Evolutionary conservation across 2,113 vertebrate genomes (phyloP), one percentile per base, ranked within the genome.

Genomic region (Zosterops japonicus): DNA sequence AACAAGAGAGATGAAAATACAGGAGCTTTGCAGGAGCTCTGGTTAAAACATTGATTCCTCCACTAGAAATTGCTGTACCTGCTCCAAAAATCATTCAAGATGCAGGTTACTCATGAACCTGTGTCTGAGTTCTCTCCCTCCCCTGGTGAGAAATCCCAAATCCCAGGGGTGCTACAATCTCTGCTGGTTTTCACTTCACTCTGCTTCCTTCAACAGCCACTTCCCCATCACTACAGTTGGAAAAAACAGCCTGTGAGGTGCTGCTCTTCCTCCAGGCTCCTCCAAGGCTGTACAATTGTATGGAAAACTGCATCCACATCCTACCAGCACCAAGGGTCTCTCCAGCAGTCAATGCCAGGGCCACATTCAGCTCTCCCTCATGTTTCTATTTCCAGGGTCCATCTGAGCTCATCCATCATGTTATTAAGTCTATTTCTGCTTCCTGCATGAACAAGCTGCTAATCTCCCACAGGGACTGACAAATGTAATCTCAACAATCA

Each of bases 361-460:
- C n/a, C n/a, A 83, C 86, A 49, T 83, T 90, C 74, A 64, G 44
- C n/a, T 36, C 76, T 72, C 46, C 22, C 70, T 68, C 21, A 0
- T 29, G 68, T 65, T 83, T 92, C 92, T 91, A 89, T 81, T 39
- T 82, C 61, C 67, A 14, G 6, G 44, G 55, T 39, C 71, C 85
- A 64, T 80, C 77, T 82, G 55, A 92, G 77, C 74, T 97, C 75
- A 53, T 79, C 12, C 14, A 94, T 85, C 84, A 91, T 14, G 61
- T 10, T 85, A 96, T 94, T 94, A 96, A 96, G 90, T 92, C 96
- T 93, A 76, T 90, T 90, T 96, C 83, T 91, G 82, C 52, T 94
- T 97, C 85, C 91, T 76, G 82, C 90, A 94, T 52, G 93, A 97
- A 76, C 61, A 94, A 95, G 61, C 69, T 46, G 57, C 87, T 95